phyloP scores from a whole-genome alignment of 2,797 vertebrate species.

The Hoplostethus atlanticus region DNA sequence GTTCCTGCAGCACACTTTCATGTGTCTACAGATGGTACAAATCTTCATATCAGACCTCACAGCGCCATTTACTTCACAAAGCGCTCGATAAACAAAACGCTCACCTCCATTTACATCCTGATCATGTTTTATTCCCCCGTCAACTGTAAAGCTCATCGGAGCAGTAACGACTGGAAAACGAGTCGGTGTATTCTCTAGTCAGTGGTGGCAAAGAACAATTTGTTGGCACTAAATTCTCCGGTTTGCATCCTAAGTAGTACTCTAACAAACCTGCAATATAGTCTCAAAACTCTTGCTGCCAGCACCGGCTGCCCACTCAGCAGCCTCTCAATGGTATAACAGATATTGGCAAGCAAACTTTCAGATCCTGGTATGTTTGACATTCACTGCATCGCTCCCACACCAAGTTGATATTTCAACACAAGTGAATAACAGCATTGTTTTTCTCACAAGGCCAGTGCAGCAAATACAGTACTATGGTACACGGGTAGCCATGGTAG shows the following conservation, averaged over 20 bases:
- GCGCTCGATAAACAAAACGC: slow-evolving; percentile 21
- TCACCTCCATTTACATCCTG: slow-evolving; percentile 44
- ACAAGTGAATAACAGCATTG: background rate
- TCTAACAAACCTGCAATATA: slow-evolving; percentile 43
- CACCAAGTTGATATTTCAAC: slow-evolving; percentile 1
- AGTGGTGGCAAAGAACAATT: slow-evolving; percentile 60
- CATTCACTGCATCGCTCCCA: slow-evolving; percentile 3
- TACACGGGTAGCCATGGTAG: no score
- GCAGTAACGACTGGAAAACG: slow-evolving; percentile 43
- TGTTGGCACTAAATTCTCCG: slow-evolving; percentile 57
- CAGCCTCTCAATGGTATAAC: slow-evolving; percentile 34
- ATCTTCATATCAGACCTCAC: slow-evolving; percentile 9
- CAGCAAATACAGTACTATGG: slow-evolving; percentile 3
- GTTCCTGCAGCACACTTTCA: no score
- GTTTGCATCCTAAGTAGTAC: slow-evolving; percentile 73
- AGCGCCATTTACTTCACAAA: slow-evolving; percentile 18
- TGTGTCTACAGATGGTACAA: background rate
- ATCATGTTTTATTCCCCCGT: slow-evolving; percentile 42
- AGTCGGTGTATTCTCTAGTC: slow-evolving; percentile 37
- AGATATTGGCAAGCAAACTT: slow-evolving; percentile 43
- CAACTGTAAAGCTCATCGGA: slow-evolving; percentile 42
- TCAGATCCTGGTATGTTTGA: slow-evolving; percentile 18
- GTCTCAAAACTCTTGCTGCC: slow-evolving; percentile 46
- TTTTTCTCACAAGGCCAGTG: background rate
- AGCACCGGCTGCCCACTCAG: slow-evolving; percentile 37